phyloP scores from a whole-genome alignment of 2,113 vertebrate genomes.

The Orientallactaga bullata region DNA sequence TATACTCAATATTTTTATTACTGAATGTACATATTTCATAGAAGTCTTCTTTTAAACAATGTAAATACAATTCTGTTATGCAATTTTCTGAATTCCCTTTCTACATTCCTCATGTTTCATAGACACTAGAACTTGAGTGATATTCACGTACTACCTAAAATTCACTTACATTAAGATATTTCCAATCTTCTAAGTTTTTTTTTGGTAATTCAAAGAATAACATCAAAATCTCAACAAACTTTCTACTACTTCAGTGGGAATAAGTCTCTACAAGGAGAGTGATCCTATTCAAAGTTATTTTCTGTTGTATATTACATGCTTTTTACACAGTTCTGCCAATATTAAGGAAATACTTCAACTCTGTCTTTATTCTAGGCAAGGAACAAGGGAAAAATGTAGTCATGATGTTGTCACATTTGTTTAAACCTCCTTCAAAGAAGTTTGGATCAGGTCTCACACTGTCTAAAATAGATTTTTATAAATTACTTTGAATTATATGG shows the following conservation, averaged over 20 bases:
- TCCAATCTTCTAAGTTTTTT: conserved; percentile 25
- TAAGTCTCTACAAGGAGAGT: conserved; percentile 33
- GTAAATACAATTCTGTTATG: background rate
- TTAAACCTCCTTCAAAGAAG: conserved; percentile 62
- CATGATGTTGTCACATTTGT: conserved; percentile 53
- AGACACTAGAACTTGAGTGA: conserved; percentile 7
- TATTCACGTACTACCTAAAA: conserved; percentile 9
- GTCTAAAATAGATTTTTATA: conserved; percentile 73
- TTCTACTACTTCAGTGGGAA: conserved; percentile 21
- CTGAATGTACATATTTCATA: conserved; percentile 1
- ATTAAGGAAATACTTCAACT: conserved; percentile 65
- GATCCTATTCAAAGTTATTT: conserved; percentile 66
- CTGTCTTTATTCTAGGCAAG: conserved; percentile 53
- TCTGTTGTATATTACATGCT: conserved; percentile 59
- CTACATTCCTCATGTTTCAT: background rate
- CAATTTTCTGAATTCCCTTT: conserved; percentile 34
- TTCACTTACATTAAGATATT: conserved; percentile 30
- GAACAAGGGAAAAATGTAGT: conserved; percentile 71
- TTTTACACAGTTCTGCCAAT: conserved; percentile 55
- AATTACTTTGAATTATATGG: conserved; percentile 75
- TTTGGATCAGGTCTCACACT: conserved; percentile 52
- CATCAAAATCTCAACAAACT: conserved; percentile 34
- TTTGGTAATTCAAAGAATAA: background rate
- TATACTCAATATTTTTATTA: conserved; percentile 62
- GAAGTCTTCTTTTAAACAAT: background rate